Base-by-base conservation (phyloP, 2,797 vertebrate species). In the Falco rusticolus region DNA sequence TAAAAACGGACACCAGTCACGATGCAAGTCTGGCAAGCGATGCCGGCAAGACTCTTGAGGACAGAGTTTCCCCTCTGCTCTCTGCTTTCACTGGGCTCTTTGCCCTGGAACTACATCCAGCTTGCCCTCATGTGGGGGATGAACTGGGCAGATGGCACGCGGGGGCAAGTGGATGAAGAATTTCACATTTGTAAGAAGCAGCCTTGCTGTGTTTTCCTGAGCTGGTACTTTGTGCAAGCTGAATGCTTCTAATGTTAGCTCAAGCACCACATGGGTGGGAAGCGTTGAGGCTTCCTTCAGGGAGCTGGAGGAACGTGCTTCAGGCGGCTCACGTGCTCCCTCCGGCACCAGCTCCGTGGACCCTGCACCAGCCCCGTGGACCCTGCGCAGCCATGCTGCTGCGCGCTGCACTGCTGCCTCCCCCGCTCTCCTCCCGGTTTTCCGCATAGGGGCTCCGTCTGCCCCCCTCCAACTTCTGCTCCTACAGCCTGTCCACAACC, bases 391-490 rank as follows among this genome's bases (percentile, higher is more conserved):
- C 59, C 37, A 1, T 2, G 39, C 29, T 21, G 11, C 33, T 51
- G 60, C 3, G 0, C 64, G 28, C 24, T 8, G 33, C 4, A 2
- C 68, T 1, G 3, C 71, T 53, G 51, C 19, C 43, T 74, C 19
- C 29, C 1, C 0, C 1, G 1, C 31, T 48, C 24, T 57, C 53
- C 31, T 26, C 47, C 56, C 31, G 3, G 18, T 29, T 51, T 37
- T 31, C 7, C 0, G 0, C 20, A 2, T 3, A 2, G 0, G 3
- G 3, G 13, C 26, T 70, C 39, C 48, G 8, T 24, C 83, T 70
- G 43, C 66, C 61, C 28, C 25, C 1, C n/a, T 31, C 33, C 25
- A 2, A 2, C 16, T 60, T 18, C 65, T 39, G 16, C 53, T 77
- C 39, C 80, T n/a, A 1, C 13, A 13, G 47, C 68, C 15, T 24